Conservation (phyloP, 37 sponge, comb jelly and placozoan species). For the Ianthella basta region DNA sequence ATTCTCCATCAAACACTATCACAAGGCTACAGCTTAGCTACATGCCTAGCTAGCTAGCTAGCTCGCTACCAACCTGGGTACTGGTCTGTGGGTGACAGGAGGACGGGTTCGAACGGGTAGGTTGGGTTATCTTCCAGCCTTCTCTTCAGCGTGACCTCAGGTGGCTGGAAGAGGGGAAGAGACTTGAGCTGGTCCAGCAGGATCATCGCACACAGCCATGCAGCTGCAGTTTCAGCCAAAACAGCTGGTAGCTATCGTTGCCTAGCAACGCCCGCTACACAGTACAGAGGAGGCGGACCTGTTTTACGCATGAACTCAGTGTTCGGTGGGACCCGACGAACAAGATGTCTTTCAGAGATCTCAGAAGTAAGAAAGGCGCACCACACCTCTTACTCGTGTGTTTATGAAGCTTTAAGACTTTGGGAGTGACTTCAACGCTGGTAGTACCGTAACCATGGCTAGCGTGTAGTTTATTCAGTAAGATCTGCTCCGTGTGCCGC, state of each 20-base stretch:
- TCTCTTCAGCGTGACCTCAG: constrained; percentile 40
- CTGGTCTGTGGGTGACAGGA: constrained; percentile 15
- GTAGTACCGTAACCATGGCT: no score
- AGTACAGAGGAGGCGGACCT: neutral
- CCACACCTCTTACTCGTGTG: neutral
- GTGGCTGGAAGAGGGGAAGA: constrained; percentile 22
- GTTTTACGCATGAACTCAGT: neutral
- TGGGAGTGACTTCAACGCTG: neutral
- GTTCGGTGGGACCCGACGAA: neutral
- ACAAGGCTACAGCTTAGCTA: neutral
- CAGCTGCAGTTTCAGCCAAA: no score
- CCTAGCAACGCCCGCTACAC: constrained; percentile 20
- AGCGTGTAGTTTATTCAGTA: no score
- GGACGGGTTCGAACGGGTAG: constrained; percentile 43
- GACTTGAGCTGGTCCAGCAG: neutral
- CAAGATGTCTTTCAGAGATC: constrained; percentile 89
- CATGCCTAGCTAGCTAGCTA: neutral
- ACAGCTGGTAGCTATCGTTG: neutral
- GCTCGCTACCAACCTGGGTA: neutral
- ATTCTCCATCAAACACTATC: neutral
- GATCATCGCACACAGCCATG: neutral
- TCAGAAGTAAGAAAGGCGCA: constrained; percentile 89
- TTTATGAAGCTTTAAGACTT: neutral
- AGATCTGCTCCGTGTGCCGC: no score
- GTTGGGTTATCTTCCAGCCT: constrained; percentile 42